These are phyloP conservation scores for Hydrochoerus hydrochaeris DNA, from an alignment of 2,113 vertebrate species.

Conservation along the genomic window DNA sequence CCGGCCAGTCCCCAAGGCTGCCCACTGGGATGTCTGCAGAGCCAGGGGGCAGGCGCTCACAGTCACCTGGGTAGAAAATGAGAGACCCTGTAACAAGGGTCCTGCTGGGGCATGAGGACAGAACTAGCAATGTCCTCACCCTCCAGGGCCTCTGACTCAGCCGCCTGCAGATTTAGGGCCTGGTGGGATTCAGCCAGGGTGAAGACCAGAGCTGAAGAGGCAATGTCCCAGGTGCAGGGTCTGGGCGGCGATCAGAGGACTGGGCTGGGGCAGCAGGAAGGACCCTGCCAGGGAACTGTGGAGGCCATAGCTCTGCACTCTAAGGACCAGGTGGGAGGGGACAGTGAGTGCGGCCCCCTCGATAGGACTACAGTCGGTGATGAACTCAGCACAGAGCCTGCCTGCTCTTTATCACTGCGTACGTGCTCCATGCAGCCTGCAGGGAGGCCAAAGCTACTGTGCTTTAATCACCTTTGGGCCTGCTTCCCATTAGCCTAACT, in stretches of 20 bases:
- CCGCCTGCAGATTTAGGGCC: background rate
- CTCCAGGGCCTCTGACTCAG: too few relatives aligned
- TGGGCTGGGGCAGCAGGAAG: background rate
- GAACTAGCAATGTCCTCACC: background rate
- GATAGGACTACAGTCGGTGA: background rate
- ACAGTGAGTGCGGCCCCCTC: background rate
- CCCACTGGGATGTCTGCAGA: background rate
- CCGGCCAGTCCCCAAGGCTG: background rate
- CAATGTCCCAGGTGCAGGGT: background rate
- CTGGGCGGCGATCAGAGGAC: background rate
- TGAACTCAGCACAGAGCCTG: background rate
- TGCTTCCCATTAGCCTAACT: background rate
- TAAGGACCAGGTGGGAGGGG: background rate
- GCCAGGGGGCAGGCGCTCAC: background rate
- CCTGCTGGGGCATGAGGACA: background rate
- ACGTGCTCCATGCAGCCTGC: background rate
- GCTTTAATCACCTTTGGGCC: background rate
- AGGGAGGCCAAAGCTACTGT: background rate
- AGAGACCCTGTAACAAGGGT: background rate
- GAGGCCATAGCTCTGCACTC: background rate
- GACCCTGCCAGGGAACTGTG: background rate
- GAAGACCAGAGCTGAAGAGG: background rate
- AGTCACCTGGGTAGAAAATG: too few relatives aligned
- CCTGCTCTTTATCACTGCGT: background rate
- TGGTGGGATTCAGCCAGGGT: background rate